phyloP scores from a whole-genome alignment of 2,888 invertebrate genomes.

The Lumbricus terrestris region DNA sequence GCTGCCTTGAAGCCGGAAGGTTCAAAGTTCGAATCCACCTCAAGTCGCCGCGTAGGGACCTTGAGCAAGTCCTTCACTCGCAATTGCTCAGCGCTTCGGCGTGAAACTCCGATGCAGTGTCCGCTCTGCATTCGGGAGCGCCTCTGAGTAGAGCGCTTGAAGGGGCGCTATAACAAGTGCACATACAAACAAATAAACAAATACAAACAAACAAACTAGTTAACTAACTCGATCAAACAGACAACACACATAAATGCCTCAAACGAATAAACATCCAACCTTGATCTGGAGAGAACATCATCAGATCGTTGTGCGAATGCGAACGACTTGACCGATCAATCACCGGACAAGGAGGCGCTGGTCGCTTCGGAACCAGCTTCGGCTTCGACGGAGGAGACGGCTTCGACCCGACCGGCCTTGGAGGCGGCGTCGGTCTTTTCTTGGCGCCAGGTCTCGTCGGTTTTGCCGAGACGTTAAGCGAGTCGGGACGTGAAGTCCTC shows the following conservation, averaged over 20 bases:
- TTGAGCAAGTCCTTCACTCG: no score
- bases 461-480: background rate
- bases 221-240: no score
- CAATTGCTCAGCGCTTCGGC: no score
- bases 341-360: constrained; percentile 4
- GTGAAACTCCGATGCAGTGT: no score
- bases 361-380: background rate
- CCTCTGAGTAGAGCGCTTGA: no score
- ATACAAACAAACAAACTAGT: no score
- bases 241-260: background rate
- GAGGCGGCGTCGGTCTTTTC: background rate
- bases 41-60: no score
- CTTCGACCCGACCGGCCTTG: background rate
- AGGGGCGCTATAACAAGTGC: no score
- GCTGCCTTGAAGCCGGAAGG: no score
- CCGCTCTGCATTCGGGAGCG: no score
- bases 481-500: background rate
- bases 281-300: constrained; percentile 14
- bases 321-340: background rate
- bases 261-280: background rate
- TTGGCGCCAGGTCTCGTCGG: background rate
- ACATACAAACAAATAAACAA: no score
- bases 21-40: no score
- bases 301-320: constrained; percentile 10
- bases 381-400: background rate